phyloP scores from a whole-genome alignment of 1,140 invertebrate genomes.

The Drosophila watanabei region DNA sequence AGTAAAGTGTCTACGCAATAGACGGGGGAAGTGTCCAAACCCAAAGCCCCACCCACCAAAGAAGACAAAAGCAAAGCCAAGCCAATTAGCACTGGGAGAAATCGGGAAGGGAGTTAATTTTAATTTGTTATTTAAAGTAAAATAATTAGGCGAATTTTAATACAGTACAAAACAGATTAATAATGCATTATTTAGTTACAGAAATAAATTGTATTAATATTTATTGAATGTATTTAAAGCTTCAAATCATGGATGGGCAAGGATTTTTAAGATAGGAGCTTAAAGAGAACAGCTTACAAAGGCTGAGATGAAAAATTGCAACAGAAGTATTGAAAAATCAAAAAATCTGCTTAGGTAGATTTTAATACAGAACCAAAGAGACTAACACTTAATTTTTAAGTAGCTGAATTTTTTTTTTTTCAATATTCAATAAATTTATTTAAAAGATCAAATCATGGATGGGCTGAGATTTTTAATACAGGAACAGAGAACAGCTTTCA shows the following conservation, averaged over 20 bases:
- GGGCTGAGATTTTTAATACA: no score
- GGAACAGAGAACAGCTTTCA: no score
- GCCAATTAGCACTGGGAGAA: constrained; percentile 17
- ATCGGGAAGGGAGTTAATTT: background rate
- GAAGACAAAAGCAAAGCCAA: constrained; percentile 8
- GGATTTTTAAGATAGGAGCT: background rate
- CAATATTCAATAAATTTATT: no score
- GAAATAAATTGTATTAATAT: background rate
- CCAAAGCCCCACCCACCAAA: constrained; percentile 13
- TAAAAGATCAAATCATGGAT: no score
- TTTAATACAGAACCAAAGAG: no score
- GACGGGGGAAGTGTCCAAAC: constrained; percentile 31
- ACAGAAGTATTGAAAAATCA: no score
- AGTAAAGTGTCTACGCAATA: constrained; percentile 37
- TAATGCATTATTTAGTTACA: background rate
- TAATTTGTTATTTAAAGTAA: background rate
- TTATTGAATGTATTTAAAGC: background rate
- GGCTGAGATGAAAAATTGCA: no score
- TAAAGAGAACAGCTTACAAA: background rate
- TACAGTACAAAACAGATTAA: background rate
- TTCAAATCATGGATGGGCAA: no score
- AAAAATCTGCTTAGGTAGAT: no score
- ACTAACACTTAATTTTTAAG: no score
- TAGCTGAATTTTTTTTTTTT: no score
- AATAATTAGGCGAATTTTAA: background rate